Conservation (phyloP, 2,113 vertebrate genomes). For the Tachycineta bicolor region DNA sequence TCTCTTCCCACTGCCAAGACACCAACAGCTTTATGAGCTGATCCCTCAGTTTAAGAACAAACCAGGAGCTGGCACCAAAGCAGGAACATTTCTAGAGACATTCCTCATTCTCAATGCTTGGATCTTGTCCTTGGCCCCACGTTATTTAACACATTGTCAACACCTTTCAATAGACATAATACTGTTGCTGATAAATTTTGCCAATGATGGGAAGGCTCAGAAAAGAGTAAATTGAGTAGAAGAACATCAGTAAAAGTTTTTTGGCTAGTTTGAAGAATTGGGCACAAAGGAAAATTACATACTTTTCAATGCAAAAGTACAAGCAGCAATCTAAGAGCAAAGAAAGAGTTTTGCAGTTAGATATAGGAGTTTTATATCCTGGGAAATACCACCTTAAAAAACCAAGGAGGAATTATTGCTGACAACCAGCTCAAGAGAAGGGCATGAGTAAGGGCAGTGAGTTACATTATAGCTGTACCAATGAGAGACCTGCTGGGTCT, state of each 20-base stretch:
- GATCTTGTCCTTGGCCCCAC: constrained; percentile 6
- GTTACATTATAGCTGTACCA: background rate
- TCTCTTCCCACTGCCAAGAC: background rate
- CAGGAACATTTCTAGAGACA: background rate
- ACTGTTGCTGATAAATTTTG: constrained; percentile 4
- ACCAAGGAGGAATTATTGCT: background rate
- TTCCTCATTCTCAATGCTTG: background rate
- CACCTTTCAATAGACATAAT: constrained; percentile 1
- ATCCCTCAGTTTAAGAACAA: background rate
- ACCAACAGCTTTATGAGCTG: background rate
- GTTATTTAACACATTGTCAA: constrained; percentile 32
- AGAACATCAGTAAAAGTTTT: background rate
- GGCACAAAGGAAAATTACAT: background rate
- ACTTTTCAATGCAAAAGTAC: background rate
- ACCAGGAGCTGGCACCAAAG: background rate
- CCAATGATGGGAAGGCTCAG: background rate
- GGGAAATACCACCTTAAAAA: background rate
- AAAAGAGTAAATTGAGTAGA: constrained; percentile 4
- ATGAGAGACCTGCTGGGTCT: background rate
- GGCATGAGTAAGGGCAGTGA: background rate
- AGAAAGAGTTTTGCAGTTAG: background rate
- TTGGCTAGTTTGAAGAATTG: background rate
- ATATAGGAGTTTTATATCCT: background rate
- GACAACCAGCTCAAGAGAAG: background rate
- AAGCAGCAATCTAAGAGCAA: background rate